These are phyloP conservation scores for Nasonia oneida DNA, from an alignment of 2,888 invertebrate species.

Conservation along the genomic window DNA sequence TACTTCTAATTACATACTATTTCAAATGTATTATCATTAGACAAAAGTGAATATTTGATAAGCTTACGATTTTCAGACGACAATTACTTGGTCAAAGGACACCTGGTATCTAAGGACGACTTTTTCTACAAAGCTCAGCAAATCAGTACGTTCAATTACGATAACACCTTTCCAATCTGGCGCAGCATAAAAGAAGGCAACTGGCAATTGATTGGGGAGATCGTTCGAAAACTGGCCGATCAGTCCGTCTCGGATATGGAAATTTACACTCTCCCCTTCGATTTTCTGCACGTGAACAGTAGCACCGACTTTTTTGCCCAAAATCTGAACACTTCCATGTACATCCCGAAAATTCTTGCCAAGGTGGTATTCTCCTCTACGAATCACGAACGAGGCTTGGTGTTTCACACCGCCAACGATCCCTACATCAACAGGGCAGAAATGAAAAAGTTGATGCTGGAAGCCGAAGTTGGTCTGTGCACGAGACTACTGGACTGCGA, in stretches of 20 bases:
- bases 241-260: constrained; percentile 15
- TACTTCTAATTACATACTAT: not conserved
- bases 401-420: constrained; percentile 37
- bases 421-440: not conserved
- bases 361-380: constrained; percentile 1
- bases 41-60: not conserved
- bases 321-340: not conserved
- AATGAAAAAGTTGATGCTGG: not conserved
- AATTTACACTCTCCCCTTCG: constrained; percentile 14
- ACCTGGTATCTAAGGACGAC: constrained; percentile 35
- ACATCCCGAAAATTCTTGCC: constrained; percentile 27
- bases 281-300: not conserved
- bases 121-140: constrained; percentile 38
- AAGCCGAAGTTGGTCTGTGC: not conserved
- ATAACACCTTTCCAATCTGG: constrained; percentile 40
- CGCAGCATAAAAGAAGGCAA: constrained; percentile 47
- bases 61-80: not conserved
- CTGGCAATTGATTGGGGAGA: constrained; percentile 23
- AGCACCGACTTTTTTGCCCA: not conserved
- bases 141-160: constrained; percentile 25
- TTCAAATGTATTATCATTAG: not conserved
- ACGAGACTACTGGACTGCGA: not conserved
- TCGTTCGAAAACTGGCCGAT: constrained; percentile 30
- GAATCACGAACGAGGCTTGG: constrained; percentile 1
- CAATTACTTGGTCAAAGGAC: constrained; percentile 43